Evolutionary conservation across 1,140 invertebrate species (phyloP), one percentile per base, ranked within the genome.

Genomic region (Cotesia typhae): DNA sequence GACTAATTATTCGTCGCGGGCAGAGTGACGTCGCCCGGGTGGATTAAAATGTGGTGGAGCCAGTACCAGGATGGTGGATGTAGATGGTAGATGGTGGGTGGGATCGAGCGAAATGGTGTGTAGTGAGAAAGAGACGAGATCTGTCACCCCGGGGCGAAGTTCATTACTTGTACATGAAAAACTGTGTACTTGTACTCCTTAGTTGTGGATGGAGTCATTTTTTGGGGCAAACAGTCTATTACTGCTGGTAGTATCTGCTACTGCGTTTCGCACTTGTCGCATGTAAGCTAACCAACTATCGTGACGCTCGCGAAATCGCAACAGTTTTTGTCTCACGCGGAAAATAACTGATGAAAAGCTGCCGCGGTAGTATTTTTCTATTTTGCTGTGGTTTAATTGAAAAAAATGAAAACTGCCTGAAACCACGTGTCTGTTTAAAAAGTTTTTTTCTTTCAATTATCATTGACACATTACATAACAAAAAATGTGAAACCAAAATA

Each of bases 1-100:
- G 82, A 77, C 80, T 84, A 80, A 86, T 85, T 86, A 84, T 86
- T 85, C 80, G 79, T 67, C 76, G 73, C 76, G 74, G 77, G 67
- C 60, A 36, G 28, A 57, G 63, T 64, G 63, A 74, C 71, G 74
- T 75, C 36, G 66, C 66, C 51, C 4, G 41, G 66, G 74, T 74
- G 59, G 69, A 65, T 65, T 63, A 70, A 80, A 83, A 67, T 67
- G 66, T 51, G 17, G 14, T 51, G 20, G 14, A 9, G 1, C 28
- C 28, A 28, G 28, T 28, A 28, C 28, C 28, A 28, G 28, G 28
- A 28, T 28, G 28, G 1, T 28, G 3, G 28, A 28, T 28, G 28
- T 28, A 28, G 28, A 28, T 28, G 20, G 20, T 28, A 51, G 41
- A 37, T 28, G 74, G 70, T 70, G 71, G 75, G 65, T 70, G 73